Percentiles rank a stretch among this genome's conserved stretches.
Evolutionary conservation across 2,797 vertebrate species (phyloP).

Genomic region (Xenops minutus): DNA sequence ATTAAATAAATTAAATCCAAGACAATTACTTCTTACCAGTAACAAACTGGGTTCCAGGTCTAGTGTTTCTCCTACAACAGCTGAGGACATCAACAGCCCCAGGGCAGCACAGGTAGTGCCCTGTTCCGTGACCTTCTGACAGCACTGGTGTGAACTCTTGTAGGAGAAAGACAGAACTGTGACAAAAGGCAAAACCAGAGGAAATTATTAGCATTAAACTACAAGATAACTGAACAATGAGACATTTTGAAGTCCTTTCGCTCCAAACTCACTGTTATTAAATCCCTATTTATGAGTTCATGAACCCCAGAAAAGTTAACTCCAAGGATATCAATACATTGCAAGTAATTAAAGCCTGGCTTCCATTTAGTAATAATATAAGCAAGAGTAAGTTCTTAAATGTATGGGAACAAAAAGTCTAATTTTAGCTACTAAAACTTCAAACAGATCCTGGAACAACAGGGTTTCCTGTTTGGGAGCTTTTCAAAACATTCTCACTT

Average conservation of each 20-base stretch:
- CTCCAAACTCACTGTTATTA: not conserved
- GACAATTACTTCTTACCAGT: conserved; percentile 35
- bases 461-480: conserved; percentile 58
- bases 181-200: not conserved
- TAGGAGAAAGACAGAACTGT: not conserved
- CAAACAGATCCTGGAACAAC: conserved; percentile 49
- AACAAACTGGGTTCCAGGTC: conserved; percentile 64
- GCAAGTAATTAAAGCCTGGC: not conserved
- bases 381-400: conserved; percentile 4
- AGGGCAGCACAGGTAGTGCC: conserved; percentile 46
- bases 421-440: conserved; percentile 54
- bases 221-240: not conserved
- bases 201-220: not conserved
- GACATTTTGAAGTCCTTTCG: not conserved
- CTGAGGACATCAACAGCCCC: conserved; percentile 65
- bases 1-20: not conserved
- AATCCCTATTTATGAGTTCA: not conserved
- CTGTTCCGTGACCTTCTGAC: not conserved
- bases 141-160: not conserved
- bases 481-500: conserved; percentile 57
- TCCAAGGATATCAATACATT: rapidly evolving
- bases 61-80: conserved; percentile 50
- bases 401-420: not conserved
- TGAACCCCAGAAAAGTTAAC: not conserved
- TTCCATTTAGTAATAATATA: not conserved